A percentile compares a stretch with the other conserved stretches of the same genome.
Evolutionary conservation across 2,888 invertebrate genomes (phyloP).

Genomic region (Chrysopilus asiliformis): DNA sequence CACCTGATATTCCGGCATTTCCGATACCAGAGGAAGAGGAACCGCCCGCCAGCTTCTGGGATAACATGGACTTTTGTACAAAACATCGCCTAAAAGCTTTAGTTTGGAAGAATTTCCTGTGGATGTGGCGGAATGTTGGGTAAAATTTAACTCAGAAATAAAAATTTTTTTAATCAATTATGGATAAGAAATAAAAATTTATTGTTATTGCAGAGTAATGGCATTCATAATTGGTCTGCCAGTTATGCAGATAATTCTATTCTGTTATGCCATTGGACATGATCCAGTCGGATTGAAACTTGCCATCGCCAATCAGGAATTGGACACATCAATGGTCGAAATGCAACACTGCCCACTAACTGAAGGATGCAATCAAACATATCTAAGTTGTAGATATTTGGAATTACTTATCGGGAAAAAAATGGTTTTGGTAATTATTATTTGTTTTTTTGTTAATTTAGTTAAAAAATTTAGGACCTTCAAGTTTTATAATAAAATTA

Average conservation of each 20-base stretch:
- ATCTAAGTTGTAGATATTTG: conserved; percentile 67
- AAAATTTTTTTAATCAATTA: background rate
- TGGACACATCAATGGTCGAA: conserved; percentile 38
- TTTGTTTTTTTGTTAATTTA: background rate
- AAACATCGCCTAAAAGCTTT: conserved; percentile 64
- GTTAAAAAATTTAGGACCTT: conserved; percentile 7
- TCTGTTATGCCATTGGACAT: conserved; percentile 80
- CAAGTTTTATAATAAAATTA: too few relatives aligned
- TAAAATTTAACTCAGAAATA: conserved; percentile 29
- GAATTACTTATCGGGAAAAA: conserved; percentile 53
- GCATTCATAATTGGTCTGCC: conserved; percentile 76
- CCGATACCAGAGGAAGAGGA: conserved; percentile 59
- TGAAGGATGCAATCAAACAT: conserved; percentile 46
- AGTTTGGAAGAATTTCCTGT: conserved; percentile 78
- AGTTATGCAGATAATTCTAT: conserved; percentile 71
- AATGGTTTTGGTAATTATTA: conserved; percentile 49
- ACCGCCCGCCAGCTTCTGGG: conserved; percentile 40
- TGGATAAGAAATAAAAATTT: background rate
- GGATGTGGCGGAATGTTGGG: conserved; percentile 76
- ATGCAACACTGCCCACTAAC: conserved; percentile 38
- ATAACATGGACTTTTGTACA: conserved; percentile 51
- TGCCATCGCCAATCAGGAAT: conserved; percentile 71
- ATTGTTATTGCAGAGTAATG: conserved; percentile 48
- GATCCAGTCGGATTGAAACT: conserved; percentile 64
- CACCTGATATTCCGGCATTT: conserved; percentile 41